Conservation (phyloP, 2,113 vertebrate species). For the Chroicocephalus ridibundus region DNA sequence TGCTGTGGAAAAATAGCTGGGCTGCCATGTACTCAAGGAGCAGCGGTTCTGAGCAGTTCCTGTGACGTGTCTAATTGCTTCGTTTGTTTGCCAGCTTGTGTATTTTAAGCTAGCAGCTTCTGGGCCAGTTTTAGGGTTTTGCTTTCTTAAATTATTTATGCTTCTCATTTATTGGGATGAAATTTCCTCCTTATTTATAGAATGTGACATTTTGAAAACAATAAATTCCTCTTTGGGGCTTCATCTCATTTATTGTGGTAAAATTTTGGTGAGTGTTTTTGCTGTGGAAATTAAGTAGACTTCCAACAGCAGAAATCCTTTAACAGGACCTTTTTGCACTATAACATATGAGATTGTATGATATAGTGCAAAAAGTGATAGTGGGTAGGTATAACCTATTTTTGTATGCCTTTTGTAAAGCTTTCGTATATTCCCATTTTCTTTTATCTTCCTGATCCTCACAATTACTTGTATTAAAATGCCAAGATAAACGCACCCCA, state of each 20-base stretch:
- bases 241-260: neutral
- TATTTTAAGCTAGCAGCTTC: neutral
- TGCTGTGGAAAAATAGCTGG: neutral
- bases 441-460: neutral
- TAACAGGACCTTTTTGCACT: neutral
- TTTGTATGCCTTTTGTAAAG: neutral
- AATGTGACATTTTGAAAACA: neutral
- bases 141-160: neutral
- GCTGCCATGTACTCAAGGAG: neutral
- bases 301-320: neutral
- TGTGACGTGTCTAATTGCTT: neutral
- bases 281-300: neutral
- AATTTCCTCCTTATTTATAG: neutral
- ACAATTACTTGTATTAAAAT: neutral
- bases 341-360: rapidly evolving
- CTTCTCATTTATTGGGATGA: neutral
- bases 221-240: neutral
- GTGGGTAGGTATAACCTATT: neutral
- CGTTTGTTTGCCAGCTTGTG: neutral
- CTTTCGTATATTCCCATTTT: neutral
- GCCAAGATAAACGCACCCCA: neutral
- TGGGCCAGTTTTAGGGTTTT: neutral
- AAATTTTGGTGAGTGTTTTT: neutral
- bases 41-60: neutral
- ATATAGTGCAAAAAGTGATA: neutral